Evolutionary conservation across 2,113 vertebrate genomes (phyloP).

Genomic region (Periophthalmus modestus): DNA sequence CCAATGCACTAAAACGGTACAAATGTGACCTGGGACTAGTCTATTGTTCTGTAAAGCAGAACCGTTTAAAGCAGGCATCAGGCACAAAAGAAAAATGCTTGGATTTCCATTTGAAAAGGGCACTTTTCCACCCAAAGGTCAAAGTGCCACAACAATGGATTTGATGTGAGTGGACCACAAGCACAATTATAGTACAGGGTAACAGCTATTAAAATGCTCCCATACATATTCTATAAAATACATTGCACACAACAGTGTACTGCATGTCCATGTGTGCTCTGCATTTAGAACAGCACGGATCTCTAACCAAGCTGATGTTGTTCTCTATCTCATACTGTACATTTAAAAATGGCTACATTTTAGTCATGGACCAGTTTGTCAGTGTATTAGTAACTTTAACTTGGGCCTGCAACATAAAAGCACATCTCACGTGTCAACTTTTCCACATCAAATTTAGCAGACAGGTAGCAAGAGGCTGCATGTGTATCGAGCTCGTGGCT

Average conservation of each 20-base stretch:
- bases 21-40: neutral
- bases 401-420: too few species aligned
- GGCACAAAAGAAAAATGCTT: slow-evolving; percentile 5
- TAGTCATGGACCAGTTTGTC: too few species aligned
- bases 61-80: slow-evolving; percentile 10
- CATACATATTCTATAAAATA: neutral
- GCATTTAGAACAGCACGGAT: neutral
- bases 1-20: neutral
- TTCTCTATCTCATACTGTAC: too few species aligned
- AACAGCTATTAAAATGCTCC: neutral
- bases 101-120: slow-evolving; percentile 47
- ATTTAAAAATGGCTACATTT: too few species aligned
- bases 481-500: too few species aligned
- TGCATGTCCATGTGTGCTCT: neutral
- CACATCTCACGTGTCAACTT: too few species aligned
- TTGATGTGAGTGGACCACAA: slow-evolving; percentile 21
- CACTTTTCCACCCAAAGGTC: slow-evolving; percentile 35
- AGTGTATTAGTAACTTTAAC: too few species aligned
- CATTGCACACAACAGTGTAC: neutral
- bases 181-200: slow-evolving; percentile 11
- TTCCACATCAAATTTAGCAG: too few species aligned
- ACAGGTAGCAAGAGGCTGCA: too few species aligned
- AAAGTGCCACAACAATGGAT: slow-evolving; percentile 14
- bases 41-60: slow-evolving; percentile 26
- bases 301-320: neutral